Percentiles rank a stretch among this genome's conserved stretches.
These are phyloP conservation scores for Noctua pronuba DNA, from an alignment of 2,888 invertebrate genomes.

Conservation along the genomic window DNA sequence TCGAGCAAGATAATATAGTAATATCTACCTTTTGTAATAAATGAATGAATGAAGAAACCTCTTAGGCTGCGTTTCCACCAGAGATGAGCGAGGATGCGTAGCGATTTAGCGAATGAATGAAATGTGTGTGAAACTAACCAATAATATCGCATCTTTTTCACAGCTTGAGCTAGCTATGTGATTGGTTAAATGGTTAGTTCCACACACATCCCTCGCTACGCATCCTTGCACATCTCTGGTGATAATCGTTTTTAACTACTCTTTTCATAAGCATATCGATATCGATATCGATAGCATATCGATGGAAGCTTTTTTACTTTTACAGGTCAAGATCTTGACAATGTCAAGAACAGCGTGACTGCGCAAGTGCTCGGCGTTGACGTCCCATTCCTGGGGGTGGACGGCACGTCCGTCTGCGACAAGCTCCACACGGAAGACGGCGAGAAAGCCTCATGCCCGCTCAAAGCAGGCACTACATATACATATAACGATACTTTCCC, in stretches of 20 bases:
- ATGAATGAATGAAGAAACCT: neutral
- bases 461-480: conserved; percentile 92
- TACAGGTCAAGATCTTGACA: conserved; percentile 89
- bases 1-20: neutral
- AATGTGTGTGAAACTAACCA: too few relatives aligned
- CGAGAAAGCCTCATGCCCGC: conserved; percentile 91
- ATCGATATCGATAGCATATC: too few relatives aligned
- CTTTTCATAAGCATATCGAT: neutral
- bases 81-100: too few relatives aligned
- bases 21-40: neutral
- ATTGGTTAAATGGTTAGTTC: too few relatives aligned
- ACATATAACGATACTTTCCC: conserved; percentile 92
- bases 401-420: conserved; percentile 92
- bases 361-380: conserved; percentile 92
- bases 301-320: conserved; percentile 53
- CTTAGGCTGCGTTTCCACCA: too few relatives aligned
- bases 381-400: conserved; percentile 94
- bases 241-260: neutral
- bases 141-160: too few relatives aligned
- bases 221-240: too few relatives aligned
- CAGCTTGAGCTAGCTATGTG: too few relatives aligned
- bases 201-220: too few relatives aligned
- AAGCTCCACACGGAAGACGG: conserved; percentile 91
- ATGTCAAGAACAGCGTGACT: conserved; percentile 90
- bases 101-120: too few relatives aligned